Evolutionary conservation across 1,140 invertebrate genomes (phyloP), one percentile per base, ranked within the genome.

Genomic region (Andricus grossulariae): DNA sequence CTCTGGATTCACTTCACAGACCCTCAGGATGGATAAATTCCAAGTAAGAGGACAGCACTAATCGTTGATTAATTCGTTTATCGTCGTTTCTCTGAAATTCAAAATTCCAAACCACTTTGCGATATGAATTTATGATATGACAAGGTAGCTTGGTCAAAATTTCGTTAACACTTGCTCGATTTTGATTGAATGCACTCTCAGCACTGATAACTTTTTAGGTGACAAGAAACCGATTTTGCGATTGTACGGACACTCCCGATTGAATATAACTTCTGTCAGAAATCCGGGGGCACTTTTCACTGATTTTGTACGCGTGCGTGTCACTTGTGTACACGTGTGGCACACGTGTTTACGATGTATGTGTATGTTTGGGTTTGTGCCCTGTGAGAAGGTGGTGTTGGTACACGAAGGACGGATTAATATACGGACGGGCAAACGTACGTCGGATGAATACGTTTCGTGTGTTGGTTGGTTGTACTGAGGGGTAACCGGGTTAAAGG

Each of bases 231-330:
- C 57, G 13, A 60, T 32, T 39, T 60, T 45, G 7, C 2, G 39
- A 45, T 45, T 11, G 39, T 45, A 19, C 32, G 21, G 66, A 71
- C 66, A 72, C 16, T 57, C 21, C 52, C 74, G 57, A 16, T 57
- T 45, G 19, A 73, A 71, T 57, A 10, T 60, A 32, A 60, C 19
- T 16, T n/a, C n/a, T 25, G 60, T 81, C 76, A 76, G 76, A 76
- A 78, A 81, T 77, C 66, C 74, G 75, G 78, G 81, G 78, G 80
- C 80, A 83, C 82, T 83, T 83, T 71, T 73, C 74, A 80, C 76
- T 77, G 74, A 76, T 80, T 83, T 80, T 81, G 76, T 82, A 82
- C 79, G 77, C 79, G 79, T 84, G 80, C 77, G 82, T 84, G 52
- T 80, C 66, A 55, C 18, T 15, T 66, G 32, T 66, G 60, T 66